Evolutionary conservation across 1,140 invertebrate species (phyloP), one percentile per base, ranked within the genome.

Genomic region (Drosophila fuyamai): DNA sequence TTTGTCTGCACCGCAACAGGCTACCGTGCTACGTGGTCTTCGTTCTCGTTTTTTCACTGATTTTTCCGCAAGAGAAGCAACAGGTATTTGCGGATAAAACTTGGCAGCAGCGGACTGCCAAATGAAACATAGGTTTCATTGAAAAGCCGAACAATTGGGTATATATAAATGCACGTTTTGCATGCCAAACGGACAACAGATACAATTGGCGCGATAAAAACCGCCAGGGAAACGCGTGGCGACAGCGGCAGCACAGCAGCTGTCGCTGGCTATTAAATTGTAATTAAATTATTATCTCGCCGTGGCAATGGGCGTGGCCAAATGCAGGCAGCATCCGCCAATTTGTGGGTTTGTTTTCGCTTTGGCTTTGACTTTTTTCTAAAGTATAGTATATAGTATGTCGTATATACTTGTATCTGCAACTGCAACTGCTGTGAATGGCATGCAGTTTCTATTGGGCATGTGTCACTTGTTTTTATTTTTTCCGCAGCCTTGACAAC

Each of bases 241-340:
- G 55, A 63, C 76, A 65, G 60, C 74, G 36, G 23, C 44, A 40
- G 13, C n/a, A 48, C 59, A 59, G 54, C 75, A 77, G 59, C 62
- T 78, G 75, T 82, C 74, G 67, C 43, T 58, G 73, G 63, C 75
- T 60, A 82, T 82, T 75, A 84, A 76, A 79, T 79, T 84, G 81
- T 68, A 84, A 84, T 84, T 84, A 84, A 79, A 84, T 76, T 80
- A 84, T 84, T 84, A 84, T 84, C 76, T 84, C 61, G 72, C 58
- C 43, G 59, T 5, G 44, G 51, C 29, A 23, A 40, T 32, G 56
- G 76, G 81, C 66, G 72, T 67, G 71, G 47, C 48, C 40, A 50
- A 61, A 75, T 62, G 75, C 75, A 83, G 70, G 65, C 80, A 79
- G 79, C 76, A 84, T 83, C 81, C 81, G 81, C 81, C 59, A 78